phyloP scores from a whole-genome alignment of 1,140 invertebrate species.

The Sesamia nonagrioides region DNA sequence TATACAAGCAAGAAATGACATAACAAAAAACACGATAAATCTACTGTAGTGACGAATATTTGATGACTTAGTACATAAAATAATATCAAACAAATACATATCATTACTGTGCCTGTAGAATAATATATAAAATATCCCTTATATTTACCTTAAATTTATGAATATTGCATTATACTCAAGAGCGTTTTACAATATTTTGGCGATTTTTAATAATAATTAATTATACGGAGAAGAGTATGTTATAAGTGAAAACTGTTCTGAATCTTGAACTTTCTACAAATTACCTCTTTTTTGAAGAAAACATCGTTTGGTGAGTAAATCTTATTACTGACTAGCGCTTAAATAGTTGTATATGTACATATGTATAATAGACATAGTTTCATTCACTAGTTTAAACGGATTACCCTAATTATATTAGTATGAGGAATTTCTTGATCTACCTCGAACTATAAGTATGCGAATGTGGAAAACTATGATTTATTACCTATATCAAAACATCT shows the following conservation, averaged over 20 bases:
- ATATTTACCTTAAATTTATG: constrained; percentile 69
- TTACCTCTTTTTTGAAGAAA: constrained; percentile 37
- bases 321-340: constrained; percentile 2
- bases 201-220: constrained; percentile 45
- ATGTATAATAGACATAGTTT: too few relatives aligned
- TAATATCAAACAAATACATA: constrained; percentile 79
- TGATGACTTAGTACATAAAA: constrained; percentile 65
- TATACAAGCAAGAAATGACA: constrained; percentile 30
- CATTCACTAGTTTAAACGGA: constrained; percentile 18
- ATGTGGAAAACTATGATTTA: neutral
- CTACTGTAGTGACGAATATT: constrained; percentile 53
- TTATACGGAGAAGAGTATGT: constrained; percentile 26
- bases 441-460: neutral
- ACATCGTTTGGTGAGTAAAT: constrained; percentile 42
- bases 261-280: constrained; percentile 35
- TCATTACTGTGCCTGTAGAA: constrained; percentile 82
- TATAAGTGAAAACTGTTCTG: constrained; percentile 26
- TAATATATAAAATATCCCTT: constrained; percentile 62
- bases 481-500: neutral
- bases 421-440: constrained; percentile 3
- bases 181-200: constrained; percentile 67
- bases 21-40: constrained; percentile 55
- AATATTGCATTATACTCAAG: constrained; percentile 54
- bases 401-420: constrained; percentile 12
- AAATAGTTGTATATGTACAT: neutral